These are phyloP conservation scores for Stegastes partitus DNA, from an alignment of 2,113 vertebrate species.

Conservation along the genomic window DNA sequence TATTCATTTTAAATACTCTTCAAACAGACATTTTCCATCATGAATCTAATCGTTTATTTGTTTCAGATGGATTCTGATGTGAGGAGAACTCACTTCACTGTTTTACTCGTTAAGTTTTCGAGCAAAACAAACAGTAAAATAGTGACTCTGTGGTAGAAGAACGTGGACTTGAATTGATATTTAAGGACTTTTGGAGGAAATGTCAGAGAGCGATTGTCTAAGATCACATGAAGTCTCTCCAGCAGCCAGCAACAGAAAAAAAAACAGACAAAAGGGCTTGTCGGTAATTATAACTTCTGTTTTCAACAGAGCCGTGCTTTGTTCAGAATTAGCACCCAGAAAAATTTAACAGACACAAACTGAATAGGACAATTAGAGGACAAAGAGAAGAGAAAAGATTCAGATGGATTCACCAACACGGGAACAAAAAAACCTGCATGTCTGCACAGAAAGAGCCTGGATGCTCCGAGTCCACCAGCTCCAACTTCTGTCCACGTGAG, in stretches of 20 bases:
- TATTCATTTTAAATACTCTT: too few relatives aligned
- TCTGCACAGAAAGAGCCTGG: neutral
- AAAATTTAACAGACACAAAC: neutral
- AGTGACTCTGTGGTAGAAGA: too few relatives aligned
- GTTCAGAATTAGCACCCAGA: conserved; percentile 22
- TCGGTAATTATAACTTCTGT: conserved; percentile 28
- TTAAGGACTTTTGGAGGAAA: too few relatives aligned
- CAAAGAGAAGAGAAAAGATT: neutral
- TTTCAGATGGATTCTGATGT: too few relatives aligned
- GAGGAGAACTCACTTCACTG: too few relatives aligned
- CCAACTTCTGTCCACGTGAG: conserved; percentile 7
- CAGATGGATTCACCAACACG: neutral
- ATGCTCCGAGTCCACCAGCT: neutral
- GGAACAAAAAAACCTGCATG: neutral
- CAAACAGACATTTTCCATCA: too few relatives aligned
- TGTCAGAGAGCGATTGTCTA: too few relatives aligned
- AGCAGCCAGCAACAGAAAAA: neutral
- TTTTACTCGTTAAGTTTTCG: too few relatives aligned
- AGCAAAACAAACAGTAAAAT: too few relatives aligned
- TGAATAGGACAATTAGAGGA: conserved; percentile 1
- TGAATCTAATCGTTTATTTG: too few relatives aligned
- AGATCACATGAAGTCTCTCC: neutral
- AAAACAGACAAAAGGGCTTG: conserved; percentile 22
- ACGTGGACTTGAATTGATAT: too few relatives aligned
- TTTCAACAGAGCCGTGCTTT: conserved; percentile 12